Base-by-base conservation (phyloP, 2,113 vertebrate species). In the Nerophis lumbriciformis region DNA sequence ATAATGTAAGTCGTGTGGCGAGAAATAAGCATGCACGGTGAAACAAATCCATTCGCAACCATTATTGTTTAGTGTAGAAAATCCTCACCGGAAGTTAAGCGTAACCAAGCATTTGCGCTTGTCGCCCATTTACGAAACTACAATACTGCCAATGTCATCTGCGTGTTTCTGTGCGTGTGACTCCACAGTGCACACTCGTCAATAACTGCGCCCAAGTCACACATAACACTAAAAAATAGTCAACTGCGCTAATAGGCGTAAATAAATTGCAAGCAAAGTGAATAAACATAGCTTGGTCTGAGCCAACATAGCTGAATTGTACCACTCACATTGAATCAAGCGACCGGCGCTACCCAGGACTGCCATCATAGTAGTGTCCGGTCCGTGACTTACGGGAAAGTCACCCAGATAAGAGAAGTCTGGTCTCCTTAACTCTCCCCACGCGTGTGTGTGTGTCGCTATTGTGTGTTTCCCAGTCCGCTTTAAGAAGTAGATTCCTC, bases 281-380 rank as follows among this genome's bases (percentile, higher is more conserved):
- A 36, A 12, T 4, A 0, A 15, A 28, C 10, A 3, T 19, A 8
- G 50, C 28, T 56, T 21, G 0, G 10, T 38, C 5, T 0, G 6
- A 51, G 66, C 65, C 77, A 56, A 42, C 14, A 59, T 47, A 64
- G 56, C 69, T 45, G 56, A n/a, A 55, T 37, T 59, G 12, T 19
- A 19, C 37, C 45, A 90, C 89, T 90, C 72, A 91, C 89, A 59
- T 49, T 79, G 75, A 6, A 85, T 19, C 42, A 89, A 42, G 62
- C 90, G 87, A 44, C 77, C 70, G 39, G 80, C 73, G 54, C 80
- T 84, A 51, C 85, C 86, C 45, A 88, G 59, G 7, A 72, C 77
- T n/a, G 87, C 73, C 88, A 90, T 90, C 62, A 59, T 77, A 47
- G n/a, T 66, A 19, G 0, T 8, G 28, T 66, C 37, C 19, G 50